Evolutionary conservation across 1,140 invertebrate genomes (phyloP).

Genomic region (Pogonomyrmex barbatus): DNA sequence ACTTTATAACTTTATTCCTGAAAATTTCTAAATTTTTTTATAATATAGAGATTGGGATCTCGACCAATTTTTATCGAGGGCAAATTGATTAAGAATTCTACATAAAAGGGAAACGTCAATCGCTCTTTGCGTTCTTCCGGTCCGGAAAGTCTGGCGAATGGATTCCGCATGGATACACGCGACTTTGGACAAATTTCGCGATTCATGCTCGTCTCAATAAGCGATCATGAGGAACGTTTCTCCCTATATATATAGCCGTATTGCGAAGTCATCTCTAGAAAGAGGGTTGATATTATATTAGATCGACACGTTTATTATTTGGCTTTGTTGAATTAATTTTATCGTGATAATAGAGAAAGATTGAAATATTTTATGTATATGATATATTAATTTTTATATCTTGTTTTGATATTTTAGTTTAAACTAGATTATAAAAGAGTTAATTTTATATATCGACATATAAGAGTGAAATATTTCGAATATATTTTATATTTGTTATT

Average conservation of each 20-base stretch:
- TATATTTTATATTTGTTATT: not conserved
- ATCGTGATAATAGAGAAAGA: not conserved
- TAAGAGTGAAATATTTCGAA: not conserved
- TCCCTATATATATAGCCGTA: conserved; percentile 17
- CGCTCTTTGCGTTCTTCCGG: conserved; percentile 6
- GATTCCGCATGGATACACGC: conserved; percentile 49
- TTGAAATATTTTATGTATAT: not conserved
- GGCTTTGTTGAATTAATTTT: conserved; percentile 33
- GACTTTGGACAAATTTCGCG: conserved; percentile 39
- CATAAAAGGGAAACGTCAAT: not conserved
- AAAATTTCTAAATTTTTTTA: not conserved
- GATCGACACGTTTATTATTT: conserved; percentile 25
- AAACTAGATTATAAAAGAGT: not conserved
- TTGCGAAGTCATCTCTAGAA: conserved; percentile 42
- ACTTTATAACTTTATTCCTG: not conserved
- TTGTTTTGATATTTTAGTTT: not conserved
- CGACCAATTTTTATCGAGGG: not conserved
- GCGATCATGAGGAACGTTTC: conserved; percentile 30
- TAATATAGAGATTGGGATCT: not conserved
- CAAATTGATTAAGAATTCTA: not conserved
- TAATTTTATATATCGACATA: not conserved
- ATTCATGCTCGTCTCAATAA: conserved; percentile 63
- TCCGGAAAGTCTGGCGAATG: conserved; percentile 19
- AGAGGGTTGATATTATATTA: conserved; percentile 41
- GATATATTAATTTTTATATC: not conserved